Base-by-base conservation (phyloP, 2,888 invertebrate species). In the Xiphydria camelus region DNA sequence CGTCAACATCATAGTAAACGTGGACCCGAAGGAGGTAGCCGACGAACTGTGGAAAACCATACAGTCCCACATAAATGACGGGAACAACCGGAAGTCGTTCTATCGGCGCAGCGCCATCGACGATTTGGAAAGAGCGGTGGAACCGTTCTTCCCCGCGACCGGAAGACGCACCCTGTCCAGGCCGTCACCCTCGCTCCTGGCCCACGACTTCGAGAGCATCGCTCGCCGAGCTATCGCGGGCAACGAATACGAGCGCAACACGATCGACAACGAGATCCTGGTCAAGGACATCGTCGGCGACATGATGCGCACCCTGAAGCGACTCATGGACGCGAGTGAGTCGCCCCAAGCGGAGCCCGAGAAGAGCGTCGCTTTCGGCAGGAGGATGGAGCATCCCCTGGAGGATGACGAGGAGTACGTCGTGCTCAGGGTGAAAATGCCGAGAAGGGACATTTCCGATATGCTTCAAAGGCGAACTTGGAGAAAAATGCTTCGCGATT, bases 1-100 rank as follows among this genome's bases (percentile, higher is more conserved):
- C 20, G 53, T 62, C 4, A 64, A 64, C 21, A 47, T 64, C 21
- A 49, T 63, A 14, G 53, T 64, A 9, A 62, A 62, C 39, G 43
- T 62, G 7, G 51, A 63, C 26, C 47, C 63, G n/a, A 54, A 56
- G 22, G 52, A 57, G n/a, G 44, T 63, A 3, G 63, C 63, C 1
- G 36, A 43, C 5, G 63, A 64, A 43, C 43, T 64, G 14, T 63
- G 55, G 56, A 50, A 45, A 5, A 34, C 63, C 10, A 57, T 64
- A 3, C 47, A 56, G 10, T 9, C 29, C n/a, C 58, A 49, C 33
- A 14, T 61, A 26, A 53, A 45, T 4, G 2, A 15, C 4, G 10
- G 14, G 7, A 10, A 12, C 7, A 43, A 43, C 9, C 14, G 32
- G 4, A 21, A 31, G 4, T 12, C 25, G 1, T n/a, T 23, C 3